These are phyloP conservation scores for Zoroaster sp. DNA, from an alignment of 53 echinoderm and acorn worm genomes.

Conservation along the genomic window DNA sequence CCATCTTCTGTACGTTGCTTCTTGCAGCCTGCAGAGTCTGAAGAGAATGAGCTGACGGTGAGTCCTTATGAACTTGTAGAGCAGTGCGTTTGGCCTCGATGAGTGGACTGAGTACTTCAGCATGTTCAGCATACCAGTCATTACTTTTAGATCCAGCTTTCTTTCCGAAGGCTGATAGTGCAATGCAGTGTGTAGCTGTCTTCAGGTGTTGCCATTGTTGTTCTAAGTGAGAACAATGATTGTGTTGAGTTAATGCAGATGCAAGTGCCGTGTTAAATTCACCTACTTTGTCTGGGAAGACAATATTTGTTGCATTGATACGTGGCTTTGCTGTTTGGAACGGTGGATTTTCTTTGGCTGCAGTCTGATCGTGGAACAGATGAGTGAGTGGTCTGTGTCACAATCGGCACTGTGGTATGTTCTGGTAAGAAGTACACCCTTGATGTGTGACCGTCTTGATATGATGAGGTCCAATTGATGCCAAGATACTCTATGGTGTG, in stretches of 20 bases:
- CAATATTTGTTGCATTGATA: background rate
- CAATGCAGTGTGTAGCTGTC: background rate
- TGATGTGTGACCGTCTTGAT: background rate
- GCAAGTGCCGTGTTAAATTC: background rate
- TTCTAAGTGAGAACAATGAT: too few relatives aligned
- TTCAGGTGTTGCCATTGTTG: background rate
- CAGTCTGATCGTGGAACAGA: background rate
- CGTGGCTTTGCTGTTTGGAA: background rate
- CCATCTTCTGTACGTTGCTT: background rate
- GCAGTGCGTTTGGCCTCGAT: conserved; percentile 3
- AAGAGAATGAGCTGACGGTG: background rate
- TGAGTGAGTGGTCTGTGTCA: background rate
- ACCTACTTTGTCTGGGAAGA: background rate
- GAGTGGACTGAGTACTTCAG: background rate
- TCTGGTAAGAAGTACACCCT: background rate
- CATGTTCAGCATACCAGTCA: conserved; percentile 4
- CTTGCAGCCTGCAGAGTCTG: background rate
- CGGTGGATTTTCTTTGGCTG: background rate
- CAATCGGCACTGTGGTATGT: background rate
- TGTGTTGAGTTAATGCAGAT: background rate
- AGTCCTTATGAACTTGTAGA: background rate
- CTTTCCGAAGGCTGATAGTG: background rate
- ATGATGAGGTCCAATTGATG: conserved; percentile 39
- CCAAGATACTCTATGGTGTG: conserved; percentile 39
- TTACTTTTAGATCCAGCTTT: background rate